A percentile compares a stretch with the other conserved stretches of the same genome.
Evolutionary conservation across 2,113 vertebrate genomes (phyloP).

Genomic region (Micronycteris hirsuta): DNA sequence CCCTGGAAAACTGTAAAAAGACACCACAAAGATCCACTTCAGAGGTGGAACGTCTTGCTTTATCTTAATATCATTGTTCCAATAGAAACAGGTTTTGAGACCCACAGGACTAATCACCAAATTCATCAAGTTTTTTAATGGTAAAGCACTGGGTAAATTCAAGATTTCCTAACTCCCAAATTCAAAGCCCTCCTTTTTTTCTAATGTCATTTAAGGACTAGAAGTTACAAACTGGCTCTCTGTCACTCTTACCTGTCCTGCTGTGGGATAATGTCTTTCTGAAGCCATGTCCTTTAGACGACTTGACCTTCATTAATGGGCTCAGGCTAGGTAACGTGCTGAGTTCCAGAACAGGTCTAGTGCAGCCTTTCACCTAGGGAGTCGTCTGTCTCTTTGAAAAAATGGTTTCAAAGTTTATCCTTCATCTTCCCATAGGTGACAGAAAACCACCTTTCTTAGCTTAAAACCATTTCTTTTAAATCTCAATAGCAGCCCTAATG

Average conservation of each 20-base stretch:
- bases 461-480: conserved; percentile 13
- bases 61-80: neutral
- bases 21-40: neutral
- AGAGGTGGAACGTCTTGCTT: neutral
- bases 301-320: neutral
- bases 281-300: neutral
- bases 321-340: neutral
- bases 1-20: neutral
- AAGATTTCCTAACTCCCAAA: neutral
- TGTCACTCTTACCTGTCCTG: neutral
- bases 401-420: neutral
- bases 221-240: neutral
- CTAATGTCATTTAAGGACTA: neutral
- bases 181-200: neutral
- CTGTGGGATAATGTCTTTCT: neutral
- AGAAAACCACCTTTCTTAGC: neutral
- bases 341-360: neutral
- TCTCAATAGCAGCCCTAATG: neutral
- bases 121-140: conserved; percentile 7
- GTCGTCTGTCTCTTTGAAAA: neutral
- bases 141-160: neutral
- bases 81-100: neutral
- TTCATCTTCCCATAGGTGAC: neutral
- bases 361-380: neutral
- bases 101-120: neutral